Evolutionary conservation across 2,888 invertebrate species (phyloP).

Genomic region (Blera fallax): DNA sequence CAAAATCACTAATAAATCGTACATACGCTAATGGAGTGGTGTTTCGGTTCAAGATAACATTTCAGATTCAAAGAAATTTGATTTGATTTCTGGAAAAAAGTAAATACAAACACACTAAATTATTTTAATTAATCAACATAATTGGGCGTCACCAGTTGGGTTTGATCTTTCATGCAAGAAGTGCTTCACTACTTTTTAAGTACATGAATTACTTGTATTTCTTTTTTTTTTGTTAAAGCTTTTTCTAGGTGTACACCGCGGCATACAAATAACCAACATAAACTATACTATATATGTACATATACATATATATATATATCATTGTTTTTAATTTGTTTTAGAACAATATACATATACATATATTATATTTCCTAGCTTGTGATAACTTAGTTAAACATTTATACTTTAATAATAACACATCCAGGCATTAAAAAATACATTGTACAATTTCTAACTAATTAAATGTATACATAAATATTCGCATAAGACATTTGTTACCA

Average conservation of each 20-base stretch:
- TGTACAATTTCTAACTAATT: constrained; percentile 73
- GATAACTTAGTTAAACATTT: constrained; percentile 66
- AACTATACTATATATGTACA: constrained; percentile 37
- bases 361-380: constrained; percentile 48
- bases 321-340: no score
- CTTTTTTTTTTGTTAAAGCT: constrained; percentile 40
- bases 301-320: constrained; percentile 6
- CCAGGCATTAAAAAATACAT: constrained; percentile 72
- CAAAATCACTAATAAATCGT: constrained; percentile 14
- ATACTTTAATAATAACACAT: constrained; percentile 68
- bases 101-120: not conserved
- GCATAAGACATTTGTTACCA: constrained; percentile 73
- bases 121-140: not conserved
- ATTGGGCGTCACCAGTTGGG: not conserved
- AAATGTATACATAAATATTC: constrained; percentile 70
- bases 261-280: constrained; percentile 39
- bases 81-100: not conserved
- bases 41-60: not conserved
- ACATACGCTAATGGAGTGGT: not conserved
- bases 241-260: constrained; percentile 39
- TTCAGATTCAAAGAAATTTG: not conserved
- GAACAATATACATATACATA: constrained; percentile 50
- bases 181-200: constrained; percentile 43
- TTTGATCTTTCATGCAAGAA: constrained; percentile 19
- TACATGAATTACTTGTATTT: constrained; percentile 32